phyloP scores from a whole-genome alignment of 2,113 vertebrate species.

The Trichomycterus rosablanca region DNA sequence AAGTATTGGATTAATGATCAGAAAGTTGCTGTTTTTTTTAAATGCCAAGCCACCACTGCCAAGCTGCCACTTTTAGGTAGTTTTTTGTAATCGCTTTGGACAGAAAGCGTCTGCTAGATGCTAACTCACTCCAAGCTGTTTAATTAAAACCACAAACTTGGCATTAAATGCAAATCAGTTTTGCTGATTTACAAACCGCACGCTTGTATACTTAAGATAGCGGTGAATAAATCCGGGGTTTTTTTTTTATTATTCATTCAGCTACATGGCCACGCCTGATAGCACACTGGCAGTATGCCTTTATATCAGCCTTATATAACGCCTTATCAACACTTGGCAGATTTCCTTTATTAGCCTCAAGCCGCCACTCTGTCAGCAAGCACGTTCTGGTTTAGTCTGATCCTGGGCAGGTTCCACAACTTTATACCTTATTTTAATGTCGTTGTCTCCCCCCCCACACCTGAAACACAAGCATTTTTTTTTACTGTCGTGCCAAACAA shows the following conservation, averaged over 20 bases:
- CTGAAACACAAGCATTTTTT: no score
- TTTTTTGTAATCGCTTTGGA: no score
- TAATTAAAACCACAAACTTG: constrained; percentile 31
- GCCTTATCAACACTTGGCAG: constrained; percentile 42
- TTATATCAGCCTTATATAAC: constrained; percentile 57
- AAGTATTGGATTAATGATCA: no score
- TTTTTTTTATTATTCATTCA: constrained; percentile 38
- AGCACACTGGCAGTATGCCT: constrained; percentile 40
- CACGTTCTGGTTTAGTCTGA: background rate
- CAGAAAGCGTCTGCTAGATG: no score
- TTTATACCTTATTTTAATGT: background rate
- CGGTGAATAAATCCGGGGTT: constrained; percentile 39
- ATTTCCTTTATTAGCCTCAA: background rate
- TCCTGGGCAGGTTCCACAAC: background rate
- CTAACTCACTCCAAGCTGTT: no score
- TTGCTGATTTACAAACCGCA: constrained; percentile 37
- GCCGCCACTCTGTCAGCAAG: background rate
- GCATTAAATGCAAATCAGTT: constrained; percentile 46
- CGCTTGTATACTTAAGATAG: constrained; percentile 51
- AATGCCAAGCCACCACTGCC: no score
- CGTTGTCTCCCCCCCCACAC: background rate
- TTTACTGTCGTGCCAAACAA: constrained; percentile 23
- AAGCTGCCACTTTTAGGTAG: no score
- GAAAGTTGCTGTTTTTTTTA: no score
- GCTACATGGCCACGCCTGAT: constrained; percentile 45